Conservation (phyloP, 2,888 invertebrate genomes). For the Pyrgus malvae region DNA sequence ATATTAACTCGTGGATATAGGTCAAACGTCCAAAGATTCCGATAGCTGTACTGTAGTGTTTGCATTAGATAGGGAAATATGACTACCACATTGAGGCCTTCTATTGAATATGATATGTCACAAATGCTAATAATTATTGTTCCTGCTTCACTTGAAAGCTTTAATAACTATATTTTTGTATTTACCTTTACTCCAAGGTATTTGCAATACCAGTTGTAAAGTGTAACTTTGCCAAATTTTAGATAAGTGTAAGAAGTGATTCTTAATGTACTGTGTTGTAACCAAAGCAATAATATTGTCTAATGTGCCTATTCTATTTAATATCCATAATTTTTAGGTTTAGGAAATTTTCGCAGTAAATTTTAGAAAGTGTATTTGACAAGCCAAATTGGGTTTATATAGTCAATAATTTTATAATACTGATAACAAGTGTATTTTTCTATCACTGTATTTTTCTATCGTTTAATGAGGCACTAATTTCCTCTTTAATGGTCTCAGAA, state of each 20-base stretch:
- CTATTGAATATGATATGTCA: slow-evolving; percentile 50
- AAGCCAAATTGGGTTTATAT: slow-evolving; percentile 41
- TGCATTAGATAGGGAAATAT: slow-evolving; percentile 63
- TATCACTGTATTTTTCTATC: slow-evolving; percentile 28
- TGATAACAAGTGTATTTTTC: slow-evolving; percentile 27
- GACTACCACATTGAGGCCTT: slow-evolving; percentile 58
- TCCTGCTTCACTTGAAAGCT: slow-evolving; percentile 64
- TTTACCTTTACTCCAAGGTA: slow-evolving; percentile 57
- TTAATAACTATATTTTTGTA: slow-evolving; percentile 67
- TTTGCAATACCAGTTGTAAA: slow-evolving; percentile 58
- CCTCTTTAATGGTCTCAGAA: slow-evolving; percentile 54
- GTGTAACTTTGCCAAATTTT: slow-evolving; percentile 73
- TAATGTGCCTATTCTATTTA: slow-evolving; percentile 71
- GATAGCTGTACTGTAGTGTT: slow-evolving; percentile 65
- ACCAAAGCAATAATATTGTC: slow-evolving; percentile 78
- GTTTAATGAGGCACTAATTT: slow-evolving; percentile 36
- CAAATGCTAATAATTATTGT: slow-evolving; percentile 54
- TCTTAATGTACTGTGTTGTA: slow-evolving; percentile 72
- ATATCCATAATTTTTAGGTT: slow-evolving; percentile 65
- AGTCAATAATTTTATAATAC: slow-evolving; percentile 35
- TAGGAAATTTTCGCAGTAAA: slow-evolving; percentile 44
- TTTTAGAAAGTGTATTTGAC: slow-evolving; percentile 33
- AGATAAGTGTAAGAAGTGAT: slow-evolving; percentile 71
- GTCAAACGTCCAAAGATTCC: slow-evolving; percentile 70
- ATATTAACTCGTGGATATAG: slow-evolving; percentile 66